phyloP scores from a whole-genome alignment of 2,888 invertebrate species.

The Leucozona laternaria region DNA sequence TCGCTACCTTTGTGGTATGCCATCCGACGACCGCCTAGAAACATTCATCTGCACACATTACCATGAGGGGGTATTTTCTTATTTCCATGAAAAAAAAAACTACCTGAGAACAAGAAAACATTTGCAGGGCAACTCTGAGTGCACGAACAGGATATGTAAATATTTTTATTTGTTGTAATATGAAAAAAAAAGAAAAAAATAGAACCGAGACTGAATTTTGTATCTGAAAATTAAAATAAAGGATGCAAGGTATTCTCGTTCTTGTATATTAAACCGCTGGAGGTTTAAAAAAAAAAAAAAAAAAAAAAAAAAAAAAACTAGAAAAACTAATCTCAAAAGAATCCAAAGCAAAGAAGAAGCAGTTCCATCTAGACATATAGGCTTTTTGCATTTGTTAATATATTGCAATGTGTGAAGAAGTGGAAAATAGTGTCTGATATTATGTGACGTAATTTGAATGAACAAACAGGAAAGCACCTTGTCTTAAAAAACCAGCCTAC shows the following conservation, averaged over 20 bases:
- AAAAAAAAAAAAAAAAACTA: background rate
- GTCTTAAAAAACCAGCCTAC: background rate
- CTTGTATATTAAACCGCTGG: conserved; percentile 6
- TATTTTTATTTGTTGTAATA: conserved; percentile 52
- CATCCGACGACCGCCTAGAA: background rate
- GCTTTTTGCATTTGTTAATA: conserved; percentile 6
- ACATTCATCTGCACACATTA: conserved; percentile 14
- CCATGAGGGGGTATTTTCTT: conserved; percentile 6
- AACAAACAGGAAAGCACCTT: background rate
- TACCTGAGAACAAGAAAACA: conserved; percentile 27
- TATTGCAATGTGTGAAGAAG: conserved; percentile 1
- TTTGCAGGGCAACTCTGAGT: conserved; percentile 49
- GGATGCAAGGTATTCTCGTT: background rate
- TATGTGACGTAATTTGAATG: conserved; percentile 22
- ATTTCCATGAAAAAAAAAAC: conserved; percentile 1
- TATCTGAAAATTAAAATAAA: conserved; percentile 31
- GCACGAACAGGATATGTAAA: conserved; percentile 51
- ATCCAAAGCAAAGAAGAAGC: background rate
- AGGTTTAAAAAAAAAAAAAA: background rate
- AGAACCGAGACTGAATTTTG: conserved; percentile 22
- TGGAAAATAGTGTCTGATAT: conserved; percentile 9
- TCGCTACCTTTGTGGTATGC: conserved; percentile 29
- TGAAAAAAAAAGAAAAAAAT: background rate
- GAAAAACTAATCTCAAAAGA: too few relatives aligned
- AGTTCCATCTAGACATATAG: background rate